A percentile compares a stretch with the other conserved stretches of the same genome.
These are phyloP conservation scores for Synaphobranchus kaupii DNA, from an alignment of 2,797 vertebrate genomes.

Conservation along the genomic window DNA sequence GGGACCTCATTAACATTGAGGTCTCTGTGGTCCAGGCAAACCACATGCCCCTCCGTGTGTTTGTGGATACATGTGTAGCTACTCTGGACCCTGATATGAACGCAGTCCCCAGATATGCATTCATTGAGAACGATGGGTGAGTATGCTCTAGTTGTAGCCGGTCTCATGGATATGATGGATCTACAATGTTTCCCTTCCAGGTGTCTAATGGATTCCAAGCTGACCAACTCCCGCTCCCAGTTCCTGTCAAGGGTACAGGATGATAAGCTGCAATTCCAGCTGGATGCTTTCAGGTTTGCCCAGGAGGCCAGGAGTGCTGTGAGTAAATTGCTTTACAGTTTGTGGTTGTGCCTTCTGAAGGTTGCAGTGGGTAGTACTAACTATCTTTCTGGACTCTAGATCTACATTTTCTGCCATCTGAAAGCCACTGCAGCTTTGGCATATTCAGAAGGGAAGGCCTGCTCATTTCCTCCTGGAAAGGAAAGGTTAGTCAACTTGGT, in stretches of 20 bases:
- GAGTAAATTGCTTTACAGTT: background rate
- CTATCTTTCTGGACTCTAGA: constrained; percentile 22
- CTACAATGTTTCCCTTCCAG: constrained; percentile 16
- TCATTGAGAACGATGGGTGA: constrained; percentile 47
- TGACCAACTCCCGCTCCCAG: constrained; percentile 37
- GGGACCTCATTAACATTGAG: constrained; percentile 26
- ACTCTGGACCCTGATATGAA: constrained; percentile 30
- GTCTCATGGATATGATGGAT: background rate
- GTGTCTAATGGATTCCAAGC: constrained; percentile 46
- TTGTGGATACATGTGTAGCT: constrained; percentile 37
- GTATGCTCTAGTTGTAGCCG: background rate
- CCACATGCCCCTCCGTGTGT: constrained; percentile 33
- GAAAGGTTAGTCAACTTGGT: background rate
- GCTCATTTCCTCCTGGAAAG: constrained; percentile 53
- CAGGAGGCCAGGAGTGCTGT: constrained; percentile 28
- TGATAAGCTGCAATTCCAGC: constrained; percentile 43
- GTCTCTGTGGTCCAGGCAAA: constrained; percentile 20
- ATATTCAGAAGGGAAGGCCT: constrained; percentile 50
- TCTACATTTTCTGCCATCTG: constrained; percentile 56
- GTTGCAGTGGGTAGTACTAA: background rate
- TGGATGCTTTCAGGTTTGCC: constrained; percentile 48
- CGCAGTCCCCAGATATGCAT: constrained; percentile 30
- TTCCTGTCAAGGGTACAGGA: constrained; percentile 46
- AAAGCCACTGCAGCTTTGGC: constrained; percentile 2
- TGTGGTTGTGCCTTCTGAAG: background rate